phyloP scores from a whole-genome alignment of 2,797 vertebrate species.

The Eremophila alpestris region DNA sequence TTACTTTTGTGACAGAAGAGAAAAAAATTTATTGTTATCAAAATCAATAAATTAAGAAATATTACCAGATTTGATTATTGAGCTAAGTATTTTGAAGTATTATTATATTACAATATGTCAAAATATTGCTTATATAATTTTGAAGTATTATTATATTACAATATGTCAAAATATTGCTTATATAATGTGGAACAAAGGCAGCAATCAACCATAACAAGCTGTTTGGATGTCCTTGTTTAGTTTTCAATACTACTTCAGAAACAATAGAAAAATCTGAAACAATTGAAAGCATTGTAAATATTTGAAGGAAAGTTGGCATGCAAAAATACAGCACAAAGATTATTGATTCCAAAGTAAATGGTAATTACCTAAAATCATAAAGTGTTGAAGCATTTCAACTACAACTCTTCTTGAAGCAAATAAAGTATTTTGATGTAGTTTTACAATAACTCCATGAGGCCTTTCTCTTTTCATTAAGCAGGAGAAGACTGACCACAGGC shows the following conservation, averaged over 20 bases:
- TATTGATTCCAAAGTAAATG: background rate
- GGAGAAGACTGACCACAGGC: background rate
- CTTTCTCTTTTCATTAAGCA: background rate
- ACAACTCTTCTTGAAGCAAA: background rate
- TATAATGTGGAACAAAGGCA: background rate
- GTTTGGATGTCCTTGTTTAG: background rate
- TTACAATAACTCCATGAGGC: background rate
- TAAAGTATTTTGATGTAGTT: background rate
- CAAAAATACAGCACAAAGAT: background rate
- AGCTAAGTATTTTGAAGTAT: background rate
- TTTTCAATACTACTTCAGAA: background rate
- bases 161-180: background rate
- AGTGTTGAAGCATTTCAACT: background rate
- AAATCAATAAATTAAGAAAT: background rate
- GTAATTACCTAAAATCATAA: background rate
- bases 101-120: background rate
- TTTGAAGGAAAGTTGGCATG: background rate
- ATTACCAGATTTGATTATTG: background rate
- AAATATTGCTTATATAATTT: background rate
- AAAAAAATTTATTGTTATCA: background rate
- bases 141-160: background rate
- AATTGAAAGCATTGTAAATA: background rate
- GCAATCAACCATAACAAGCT: background rate
- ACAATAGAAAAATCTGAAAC: background rate
- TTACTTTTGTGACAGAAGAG: background rate